Conservation (phyloP, 2,888 invertebrate species). For the Sturmia bella region DNA sequence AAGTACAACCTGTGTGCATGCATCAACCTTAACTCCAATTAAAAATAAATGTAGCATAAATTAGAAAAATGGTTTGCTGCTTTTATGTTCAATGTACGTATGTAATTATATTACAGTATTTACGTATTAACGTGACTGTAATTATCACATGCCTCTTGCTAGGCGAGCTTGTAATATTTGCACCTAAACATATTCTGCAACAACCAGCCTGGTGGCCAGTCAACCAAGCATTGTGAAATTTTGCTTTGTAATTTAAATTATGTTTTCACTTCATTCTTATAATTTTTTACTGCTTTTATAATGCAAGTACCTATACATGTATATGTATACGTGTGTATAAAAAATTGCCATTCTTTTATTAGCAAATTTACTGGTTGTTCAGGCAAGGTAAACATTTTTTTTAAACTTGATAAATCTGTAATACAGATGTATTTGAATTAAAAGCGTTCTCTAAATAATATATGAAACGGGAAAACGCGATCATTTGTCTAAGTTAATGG, state of each 20-base stretch:
- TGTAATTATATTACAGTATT: slow-evolving; percentile 30
- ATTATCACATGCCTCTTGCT: slow-evolving; percentile 64
- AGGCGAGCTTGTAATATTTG: slow-evolving; percentile 60
- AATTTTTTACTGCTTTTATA: slow-evolving; percentile 20
- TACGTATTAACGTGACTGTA: slow-evolving; percentile 57
- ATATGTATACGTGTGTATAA: neutral
- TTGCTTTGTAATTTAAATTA: slow-evolving; percentile 64
- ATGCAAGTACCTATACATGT: neutral
- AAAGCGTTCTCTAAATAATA: neutral
- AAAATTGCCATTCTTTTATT: slow-evolving; percentile 41
- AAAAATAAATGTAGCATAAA: slow-evolving; percentile 40
- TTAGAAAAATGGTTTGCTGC: neutral
- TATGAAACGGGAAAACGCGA: slow-evolving; percentile 5
- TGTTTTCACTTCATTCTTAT: slow-evolving; percentile 62
- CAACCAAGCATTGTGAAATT: slow-evolving; percentile 68
- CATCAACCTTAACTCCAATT: slow-evolving; percentile 48
- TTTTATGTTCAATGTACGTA: neutral
- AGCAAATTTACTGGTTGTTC: slow-evolving; percentile 15
- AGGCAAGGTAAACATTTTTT: slow-evolving; percentile 1
- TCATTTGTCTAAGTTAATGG: slow-evolving; percentile 16
- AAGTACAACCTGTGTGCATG: slow-evolving; percentile 11
- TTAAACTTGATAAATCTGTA: neutral
- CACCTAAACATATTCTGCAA: slow-evolving; percentile 48
- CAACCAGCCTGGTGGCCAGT: slow-evolving; percentile 67
- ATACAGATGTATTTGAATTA: slow-evolving; percentile 6